Evolutionary conservation across 2,888 invertebrate genomes (phyloP), one percentile per base, ranked within the genome.

Genomic region (Cheiracanthium punctorium): DNA sequence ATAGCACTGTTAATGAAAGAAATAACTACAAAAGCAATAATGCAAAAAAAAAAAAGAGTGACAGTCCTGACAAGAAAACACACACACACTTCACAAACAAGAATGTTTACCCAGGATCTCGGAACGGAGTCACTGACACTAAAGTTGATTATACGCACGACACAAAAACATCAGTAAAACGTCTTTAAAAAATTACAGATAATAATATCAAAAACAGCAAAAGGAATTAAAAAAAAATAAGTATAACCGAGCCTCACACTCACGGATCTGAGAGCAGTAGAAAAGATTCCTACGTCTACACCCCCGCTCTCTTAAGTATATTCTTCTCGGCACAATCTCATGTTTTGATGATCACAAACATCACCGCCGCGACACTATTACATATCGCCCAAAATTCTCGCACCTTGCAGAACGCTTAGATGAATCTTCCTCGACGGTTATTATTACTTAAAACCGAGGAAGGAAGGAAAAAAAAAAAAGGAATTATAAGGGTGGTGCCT

Each of bases 401-500:
- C 71, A 71, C 71, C 71, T 71, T n/a, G n/a, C 29, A 17, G 28
- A 58, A 58, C 58, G 41, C 17, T 29, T n/a, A 37, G 71, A 33
- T 28, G 14, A 10, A 41, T 37, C 70, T 24, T 71, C 20, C 37
- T 80, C 43, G 69, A 64, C 32, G 14, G 71, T 80, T 80, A 80
- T 80, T 80, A 80, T 80, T 80, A 80, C 73, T 73, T 73, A 64
- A 41, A 64, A 65, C 58, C 65, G 48, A 73, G 33, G 20, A n/a
- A 28, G 77, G 58, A 71, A 52, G n/a, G 33, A 30, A 37, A 28
- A 64, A 71, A 52, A n/a, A 69, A 67, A 37, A 28, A 64, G 64
- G 71, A 76, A 82, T 76, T 76, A 82, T 82, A 70, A 75, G 81
- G 81, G 81, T 82, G 81, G 81, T 30, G 64, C 71, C 48, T 41